phyloP scores from a whole-genome alignment of 1,140 invertebrate species.

The Adelges cooleyi region DNA sequence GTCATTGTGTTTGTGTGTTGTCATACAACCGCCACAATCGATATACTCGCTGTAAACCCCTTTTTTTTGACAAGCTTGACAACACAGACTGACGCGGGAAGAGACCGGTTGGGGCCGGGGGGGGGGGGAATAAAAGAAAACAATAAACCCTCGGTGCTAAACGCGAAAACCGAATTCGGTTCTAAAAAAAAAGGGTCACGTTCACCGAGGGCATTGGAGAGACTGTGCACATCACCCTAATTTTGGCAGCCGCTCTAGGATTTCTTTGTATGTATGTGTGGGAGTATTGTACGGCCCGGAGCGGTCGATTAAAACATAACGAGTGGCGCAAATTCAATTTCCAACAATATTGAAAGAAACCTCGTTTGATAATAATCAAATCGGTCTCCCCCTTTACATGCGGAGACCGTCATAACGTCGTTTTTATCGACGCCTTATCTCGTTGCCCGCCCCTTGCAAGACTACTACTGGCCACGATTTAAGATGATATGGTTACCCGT shows the following conservation, averaged over 20 bases:
- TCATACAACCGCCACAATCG: neutral
- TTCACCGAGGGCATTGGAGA: neutral
- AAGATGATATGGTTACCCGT: too few relatives aligned
- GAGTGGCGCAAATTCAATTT: neutral
- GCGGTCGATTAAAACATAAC: conserved; percentile 23
- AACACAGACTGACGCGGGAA: neutral
- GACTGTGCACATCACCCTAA: neutral
- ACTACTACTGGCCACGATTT: too few relatives aligned
- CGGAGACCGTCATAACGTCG: neutral
- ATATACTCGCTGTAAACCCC: neutral
- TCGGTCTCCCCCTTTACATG: neutral
- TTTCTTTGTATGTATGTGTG: neutral
- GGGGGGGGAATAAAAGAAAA: conserved; percentile 3
- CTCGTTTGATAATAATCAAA: neutral
- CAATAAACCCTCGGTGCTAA: conserved; percentile 22
- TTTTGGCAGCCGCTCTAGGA: neutral
- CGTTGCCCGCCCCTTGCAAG: too few relatives aligned
- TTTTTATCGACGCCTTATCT: too few relatives aligned
- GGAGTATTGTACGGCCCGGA: neutral
- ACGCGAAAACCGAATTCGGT: conserved; percentile 22
- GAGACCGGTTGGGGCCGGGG: neutral
- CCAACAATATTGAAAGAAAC: neutral
- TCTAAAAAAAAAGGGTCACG: conserved; percentile 26
- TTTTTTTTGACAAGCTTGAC: conserved; percentile 21
- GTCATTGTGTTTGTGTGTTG: conserved; percentile 1